Evolutionary conservation across 2,113 vertebrate species (phyloP).

Genomic region (Petaurus breviceps): DNA sequence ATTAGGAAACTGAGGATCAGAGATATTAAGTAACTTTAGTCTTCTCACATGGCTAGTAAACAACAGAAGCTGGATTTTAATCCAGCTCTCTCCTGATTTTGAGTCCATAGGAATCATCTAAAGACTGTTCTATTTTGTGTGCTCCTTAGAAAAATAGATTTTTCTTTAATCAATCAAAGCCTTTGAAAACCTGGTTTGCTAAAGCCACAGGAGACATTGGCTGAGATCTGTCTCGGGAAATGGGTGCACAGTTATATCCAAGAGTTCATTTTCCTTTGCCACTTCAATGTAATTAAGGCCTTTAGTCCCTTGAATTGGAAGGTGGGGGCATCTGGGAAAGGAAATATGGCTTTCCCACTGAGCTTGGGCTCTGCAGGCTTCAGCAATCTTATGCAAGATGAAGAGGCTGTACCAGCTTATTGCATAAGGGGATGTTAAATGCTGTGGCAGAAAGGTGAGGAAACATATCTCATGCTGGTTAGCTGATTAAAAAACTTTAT

Average conservation of each 20-base stretch:
- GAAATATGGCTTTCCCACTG: slow-evolving; percentile 39
- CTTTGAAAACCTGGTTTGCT: slow-evolving; percentile 67
- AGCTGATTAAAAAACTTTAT: slow-evolving; percentile 79
- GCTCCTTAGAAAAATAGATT: slow-evolving; percentile 34
- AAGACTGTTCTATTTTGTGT: slow-evolving; percentile 46
- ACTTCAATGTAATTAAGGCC: slow-evolving; percentile 75
- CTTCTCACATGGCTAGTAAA: neutral
- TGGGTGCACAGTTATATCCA: slow-evolving; percentile 61
- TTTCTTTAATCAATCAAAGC: slow-evolving; percentile 74
- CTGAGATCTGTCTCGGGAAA: slow-evolving; percentile 57
- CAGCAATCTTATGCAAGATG: slow-evolving; percentile 60
- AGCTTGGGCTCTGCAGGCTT: slow-evolving; percentile 34
- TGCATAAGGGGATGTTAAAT: slow-evolving; percentile 64
- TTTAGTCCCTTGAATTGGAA: slow-evolving; percentile 67
- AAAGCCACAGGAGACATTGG: slow-evolving; percentile 19
- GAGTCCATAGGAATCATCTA: slow-evolving; percentile 18
- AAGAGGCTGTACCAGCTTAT: slow-evolving; percentile 64
- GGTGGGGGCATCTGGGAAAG: slow-evolving; percentile 61
- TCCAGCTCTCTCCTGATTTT: neutral
- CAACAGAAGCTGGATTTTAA: neutral
- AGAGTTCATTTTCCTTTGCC: slow-evolving; percentile 67
- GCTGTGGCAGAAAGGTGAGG: slow-evolving; percentile 53
- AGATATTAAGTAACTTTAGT: neutral
- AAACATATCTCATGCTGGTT: slow-evolving; percentile 62
- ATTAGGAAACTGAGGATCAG: neutral